Percentiles rank a stretch among this genome's conserved stretches.
phyloP scores from a whole-genome alignment of 2,113 vertebrate species.

The Tragelaphus scriptus region DNA sequence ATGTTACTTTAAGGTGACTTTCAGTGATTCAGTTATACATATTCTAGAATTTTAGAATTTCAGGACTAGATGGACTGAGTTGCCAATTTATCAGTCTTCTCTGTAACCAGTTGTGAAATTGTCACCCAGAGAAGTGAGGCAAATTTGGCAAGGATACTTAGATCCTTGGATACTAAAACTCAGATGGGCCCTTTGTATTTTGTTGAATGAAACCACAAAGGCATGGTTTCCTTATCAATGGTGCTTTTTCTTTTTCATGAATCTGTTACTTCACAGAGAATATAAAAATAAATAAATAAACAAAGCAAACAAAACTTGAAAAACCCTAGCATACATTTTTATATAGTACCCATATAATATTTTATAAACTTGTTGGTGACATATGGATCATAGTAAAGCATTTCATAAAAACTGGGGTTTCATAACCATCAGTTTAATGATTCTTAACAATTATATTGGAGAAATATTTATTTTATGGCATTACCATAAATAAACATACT shows the following conservation, averaged over 20 bases:
- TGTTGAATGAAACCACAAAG: not conserved
- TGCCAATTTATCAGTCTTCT: not conserved
- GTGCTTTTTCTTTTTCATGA: not conserved
- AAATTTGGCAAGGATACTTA: not conserved
- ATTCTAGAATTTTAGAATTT: not conserved
- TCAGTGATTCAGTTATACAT: not conserved
- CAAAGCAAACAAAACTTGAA: not conserved
- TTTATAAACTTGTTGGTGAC: slow-evolving; percentile 75
- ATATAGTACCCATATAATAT: slow-evolving; percentile 74
- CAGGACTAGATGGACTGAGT: not conserved
- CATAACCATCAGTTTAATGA: slow-evolving; percentile 76
- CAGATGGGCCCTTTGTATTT: not conserved
- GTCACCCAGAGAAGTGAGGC: not conserved
- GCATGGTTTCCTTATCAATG: not conserved
- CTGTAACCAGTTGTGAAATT: not conserved
- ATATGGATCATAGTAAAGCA: slow-evolving; percentile 49
- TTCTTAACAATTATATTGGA: not conserved
- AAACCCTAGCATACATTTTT: slow-evolving; percentile 60
- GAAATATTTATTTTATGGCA: not conserved
- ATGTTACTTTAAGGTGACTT: not conserved
- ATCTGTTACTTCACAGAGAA: not conserved
- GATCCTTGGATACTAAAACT: not conserved
- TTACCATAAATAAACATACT: not conserved
- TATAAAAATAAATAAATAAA: not conserved
- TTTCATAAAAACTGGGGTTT: slow-evolving; percentile 67